Conservation (phyloP, 2,888 invertebrate species). For the Rhynchonema sp. region DNA sequence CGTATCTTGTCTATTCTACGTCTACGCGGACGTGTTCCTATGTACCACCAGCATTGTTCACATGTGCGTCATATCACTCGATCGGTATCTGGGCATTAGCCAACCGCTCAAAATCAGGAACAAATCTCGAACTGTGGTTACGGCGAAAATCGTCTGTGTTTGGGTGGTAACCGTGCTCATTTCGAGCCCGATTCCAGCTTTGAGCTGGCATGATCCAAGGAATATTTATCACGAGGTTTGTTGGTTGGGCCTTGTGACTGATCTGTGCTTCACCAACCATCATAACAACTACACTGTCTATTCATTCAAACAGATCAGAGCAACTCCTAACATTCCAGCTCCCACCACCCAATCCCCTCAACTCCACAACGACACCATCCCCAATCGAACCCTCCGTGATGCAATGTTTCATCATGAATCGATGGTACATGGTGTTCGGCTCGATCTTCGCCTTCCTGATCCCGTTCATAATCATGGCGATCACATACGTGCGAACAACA, state of each 20-base stretch:
- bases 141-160: conserved; percentile 64
- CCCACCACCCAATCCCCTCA: neutral
- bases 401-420: conserved; percentile 31
- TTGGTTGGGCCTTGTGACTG: neutral
- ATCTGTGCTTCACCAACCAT: too few species aligned
- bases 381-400: too few species aligned
- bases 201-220: conserved; percentile 31
- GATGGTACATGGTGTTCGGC: conserved; percentile 35
- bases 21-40: conserved; percentile 51
- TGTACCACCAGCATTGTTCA: conserved; percentile 40
- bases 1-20: conserved; percentile 45
- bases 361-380: neutral
- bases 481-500: conserved; percentile 69
- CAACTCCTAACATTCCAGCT: neutral
- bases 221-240: conserved; percentile 27
- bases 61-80: conserved; percentile 39
- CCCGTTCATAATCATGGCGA: conserved; percentile 75
- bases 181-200: conserved; percentile 53
- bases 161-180: conserved; percentile 80
- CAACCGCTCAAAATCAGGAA: conserved; percentile 78
- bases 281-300: neutral
- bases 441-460: conserved; percentile 89
- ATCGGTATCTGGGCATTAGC: conserved; percentile 32
- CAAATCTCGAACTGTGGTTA: conserved; percentile 50
- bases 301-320: neutral